Conservation (phyloP, 1,140 invertebrate genomes). For the Stegodyphus dumicola region DNA sequence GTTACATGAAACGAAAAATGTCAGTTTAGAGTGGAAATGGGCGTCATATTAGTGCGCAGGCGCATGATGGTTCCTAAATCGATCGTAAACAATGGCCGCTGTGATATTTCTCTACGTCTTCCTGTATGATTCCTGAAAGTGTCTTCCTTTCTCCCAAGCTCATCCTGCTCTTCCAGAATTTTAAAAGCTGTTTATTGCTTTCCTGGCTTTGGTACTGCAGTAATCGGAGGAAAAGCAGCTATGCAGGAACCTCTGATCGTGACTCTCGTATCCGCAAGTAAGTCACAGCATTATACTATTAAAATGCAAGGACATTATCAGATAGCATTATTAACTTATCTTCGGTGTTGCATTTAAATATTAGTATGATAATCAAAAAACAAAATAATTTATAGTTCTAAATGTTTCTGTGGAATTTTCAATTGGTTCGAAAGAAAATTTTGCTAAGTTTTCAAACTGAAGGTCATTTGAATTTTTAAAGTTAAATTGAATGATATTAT, state of each 20-base stretch:
- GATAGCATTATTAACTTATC: too few relatives aligned
- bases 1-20: too few relatives aligned
- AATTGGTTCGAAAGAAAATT: too few relatives aligned
- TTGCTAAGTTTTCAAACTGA: too few relatives aligned
- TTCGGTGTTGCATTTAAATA: too few relatives aligned
- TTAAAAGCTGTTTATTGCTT: neutral
- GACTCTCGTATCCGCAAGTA: neutral
- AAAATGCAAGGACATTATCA: too few relatives aligned
- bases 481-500: too few relatives aligned
- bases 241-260: neutral
- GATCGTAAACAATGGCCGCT: conserved; percentile 38
- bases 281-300: neutral
- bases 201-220: neutral
- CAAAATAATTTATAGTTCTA: too few relatives aligned
- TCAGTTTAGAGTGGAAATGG: too few relatives aligned
- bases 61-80: neutral
- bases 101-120: neutral
- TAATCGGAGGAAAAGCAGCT: neutral
- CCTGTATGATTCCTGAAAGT: neutral
- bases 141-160: neutral
- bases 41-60: neutral
- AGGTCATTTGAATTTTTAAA: too few relatives aligned
- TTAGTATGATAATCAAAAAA: too few relatives aligned
- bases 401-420: too few relatives aligned
- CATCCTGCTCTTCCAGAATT: neutral